Conservation (phyloP, 2,888 invertebrate species). For the Rugalucina vietnamica region DNA sequence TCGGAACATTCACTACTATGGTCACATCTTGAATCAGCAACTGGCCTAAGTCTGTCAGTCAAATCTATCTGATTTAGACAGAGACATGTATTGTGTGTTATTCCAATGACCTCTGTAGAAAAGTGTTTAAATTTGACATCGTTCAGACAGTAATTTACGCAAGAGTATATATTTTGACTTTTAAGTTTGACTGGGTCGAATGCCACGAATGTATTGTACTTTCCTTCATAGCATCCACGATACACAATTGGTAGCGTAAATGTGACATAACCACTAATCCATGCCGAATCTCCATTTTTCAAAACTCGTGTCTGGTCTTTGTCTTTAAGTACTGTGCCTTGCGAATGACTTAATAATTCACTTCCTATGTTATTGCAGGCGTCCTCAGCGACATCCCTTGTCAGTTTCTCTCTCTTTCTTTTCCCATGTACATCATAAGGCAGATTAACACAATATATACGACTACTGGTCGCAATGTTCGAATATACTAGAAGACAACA, state of each 20-base stretch:
- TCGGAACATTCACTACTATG: background rate
- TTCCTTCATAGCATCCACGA: background rate
- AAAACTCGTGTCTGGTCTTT: background rate
- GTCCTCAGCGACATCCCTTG: background rate
- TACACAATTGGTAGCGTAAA: background rate
- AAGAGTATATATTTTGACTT: background rate
- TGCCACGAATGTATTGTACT: no score
- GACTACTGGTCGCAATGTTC: no score
- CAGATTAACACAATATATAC: no score
- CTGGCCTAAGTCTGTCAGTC: background rate
- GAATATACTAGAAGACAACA: no score
- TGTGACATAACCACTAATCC: background rate
- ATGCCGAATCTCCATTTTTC: background rate
- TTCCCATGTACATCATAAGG: no score
- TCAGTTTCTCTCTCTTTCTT: no score
- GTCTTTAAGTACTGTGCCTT: background rate
- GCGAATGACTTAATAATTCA: background rate
- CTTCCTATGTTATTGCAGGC: background rate
- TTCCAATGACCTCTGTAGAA: background rate
- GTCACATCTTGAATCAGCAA: background rate
- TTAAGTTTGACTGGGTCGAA: background rate
- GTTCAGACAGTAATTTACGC: background rate
- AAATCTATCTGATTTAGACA: background rate
- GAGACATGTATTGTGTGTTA: background rate
- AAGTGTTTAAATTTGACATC: background rate